Evolutionary conservation across 2,797 vertebrate genomes (phyloP).

Genomic region (Manis pentadactyla): DNA sequence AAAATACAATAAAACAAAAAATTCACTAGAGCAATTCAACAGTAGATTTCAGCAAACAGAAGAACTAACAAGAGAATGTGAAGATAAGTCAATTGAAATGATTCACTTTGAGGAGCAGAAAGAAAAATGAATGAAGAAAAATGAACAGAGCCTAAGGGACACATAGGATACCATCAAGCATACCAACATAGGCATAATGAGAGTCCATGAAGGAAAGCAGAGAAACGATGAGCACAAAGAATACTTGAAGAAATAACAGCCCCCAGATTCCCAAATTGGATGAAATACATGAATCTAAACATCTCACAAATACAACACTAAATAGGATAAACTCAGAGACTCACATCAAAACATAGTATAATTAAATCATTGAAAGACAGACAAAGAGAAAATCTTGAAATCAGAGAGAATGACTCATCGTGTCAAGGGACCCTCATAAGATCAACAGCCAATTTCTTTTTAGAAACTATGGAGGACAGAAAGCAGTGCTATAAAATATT

Average conservation of each 20-base stretch:
- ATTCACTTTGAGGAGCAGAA: neutral
- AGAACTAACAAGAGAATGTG: neutral
- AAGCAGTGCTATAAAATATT: neutral
- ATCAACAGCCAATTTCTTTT: slow-evolving; percentile 7
- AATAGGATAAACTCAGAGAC: neutral
- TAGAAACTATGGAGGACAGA: neutral
- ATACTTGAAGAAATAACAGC: slow-evolving; percentile 7
- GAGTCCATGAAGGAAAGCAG: neutral
- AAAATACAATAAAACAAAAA: neutral
- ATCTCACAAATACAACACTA: slow-evolving; percentile 9
- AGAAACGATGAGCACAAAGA: neutral
- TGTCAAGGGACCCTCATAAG: neutral
- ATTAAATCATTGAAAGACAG: neutral
- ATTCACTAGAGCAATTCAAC: neutral
- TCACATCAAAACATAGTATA: neutral
- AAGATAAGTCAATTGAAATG: neutral
- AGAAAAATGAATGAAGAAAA: neutral
- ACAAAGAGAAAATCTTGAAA: neutral
- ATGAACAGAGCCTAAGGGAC: neutral
- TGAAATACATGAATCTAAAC: neutral
- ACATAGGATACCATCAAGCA: neutral
- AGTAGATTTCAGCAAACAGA: neutral
- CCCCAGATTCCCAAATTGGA: neutral
- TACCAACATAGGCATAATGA: neutral
- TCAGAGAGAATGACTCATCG: neutral